Percentiles rank a stretch among this genome's conserved stretches.
Evolutionary conservation across 2,113 vertebrate genomes (phyloP).

Genomic region (Equus quagga): DNA sequence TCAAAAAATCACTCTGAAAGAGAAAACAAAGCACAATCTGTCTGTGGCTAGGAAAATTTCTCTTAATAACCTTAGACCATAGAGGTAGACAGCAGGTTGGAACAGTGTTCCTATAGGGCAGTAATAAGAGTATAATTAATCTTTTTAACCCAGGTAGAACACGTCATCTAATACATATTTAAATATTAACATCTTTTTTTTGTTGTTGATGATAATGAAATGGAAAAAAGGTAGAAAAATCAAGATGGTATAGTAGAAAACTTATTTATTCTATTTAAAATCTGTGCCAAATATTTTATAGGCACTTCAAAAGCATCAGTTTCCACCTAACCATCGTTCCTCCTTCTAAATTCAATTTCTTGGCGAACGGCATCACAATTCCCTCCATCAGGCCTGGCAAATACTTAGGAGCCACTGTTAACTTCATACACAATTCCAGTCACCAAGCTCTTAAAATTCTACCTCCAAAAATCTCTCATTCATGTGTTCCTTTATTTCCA

Average conservation of each 20-base stretch:
- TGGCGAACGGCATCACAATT: background rate
- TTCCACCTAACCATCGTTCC: background rate
- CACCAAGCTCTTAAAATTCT: background rate
- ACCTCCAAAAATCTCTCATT: background rate
- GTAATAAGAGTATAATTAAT: background rate
- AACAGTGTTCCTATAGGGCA: background rate
- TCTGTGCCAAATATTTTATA: background rate
- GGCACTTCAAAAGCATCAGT: background rate
- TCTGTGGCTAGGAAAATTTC: background rate
- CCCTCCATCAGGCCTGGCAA: background rate
- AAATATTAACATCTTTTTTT: background rate
- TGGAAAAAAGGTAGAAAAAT: background rate
- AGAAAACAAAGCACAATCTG: background rate
- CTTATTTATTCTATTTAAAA: slow-evolving; percentile 3
- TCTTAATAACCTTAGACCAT: background rate
- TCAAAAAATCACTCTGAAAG: background rate
- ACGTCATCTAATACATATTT: background rate
- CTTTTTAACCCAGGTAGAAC: background rate
- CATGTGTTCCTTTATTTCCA: background rate
- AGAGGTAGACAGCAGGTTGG: background rate
- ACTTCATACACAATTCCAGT: background rate
- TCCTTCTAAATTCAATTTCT: background rate
- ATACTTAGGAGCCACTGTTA: background rate
- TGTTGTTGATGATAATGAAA: background rate
- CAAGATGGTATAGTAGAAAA: background rate